phyloP scores from a whole-genome alignment of 2,888 invertebrate genomes.

The Helobdella robusta region DNA sequence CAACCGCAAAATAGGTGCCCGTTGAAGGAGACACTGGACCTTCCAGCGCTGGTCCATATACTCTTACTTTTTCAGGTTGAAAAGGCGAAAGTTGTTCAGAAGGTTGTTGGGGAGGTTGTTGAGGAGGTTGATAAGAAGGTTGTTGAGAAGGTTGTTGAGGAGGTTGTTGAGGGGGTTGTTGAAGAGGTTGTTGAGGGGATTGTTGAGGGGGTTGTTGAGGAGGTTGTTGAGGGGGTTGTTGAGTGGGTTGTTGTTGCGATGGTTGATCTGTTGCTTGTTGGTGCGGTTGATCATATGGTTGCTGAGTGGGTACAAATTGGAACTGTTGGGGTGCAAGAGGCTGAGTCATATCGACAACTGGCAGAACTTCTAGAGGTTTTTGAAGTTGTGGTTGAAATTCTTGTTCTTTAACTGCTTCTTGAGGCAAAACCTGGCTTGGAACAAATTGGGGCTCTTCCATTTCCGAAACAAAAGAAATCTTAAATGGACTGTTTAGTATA shows the following conservation, averaged over 20 bases:
- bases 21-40: conserved; percentile 65
- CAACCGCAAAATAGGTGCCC: conserved; percentile 73
- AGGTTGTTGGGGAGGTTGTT: too few species aligned
- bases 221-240: neutral
- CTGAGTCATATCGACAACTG: neutral
- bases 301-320: neutral
- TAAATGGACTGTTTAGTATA: conserved; percentile 25
- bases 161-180: too few species aligned
- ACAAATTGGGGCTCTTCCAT: neutral
- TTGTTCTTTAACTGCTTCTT: neutral
- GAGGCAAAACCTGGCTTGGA: neutral
- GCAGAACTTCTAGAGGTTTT: too few species aligned
- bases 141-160: conserved; percentile 6
- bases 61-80: conserved; percentile 12
- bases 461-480: neutral
- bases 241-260: neutral
- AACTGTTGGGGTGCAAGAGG: neutral
- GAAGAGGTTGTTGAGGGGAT: neutral
- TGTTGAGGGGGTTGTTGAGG: too few species aligned
- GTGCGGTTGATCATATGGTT: neutral
- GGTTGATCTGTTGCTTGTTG: neutral
- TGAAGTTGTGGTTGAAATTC: neutral
- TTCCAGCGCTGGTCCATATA: conserved; percentile 56
- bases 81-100: neutral
- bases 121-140: neutral